These are phyloP conservation scores for Pyrgus malvae DNA, from an alignment of 2,888 invertebrate genomes.

Conservation along the genomic window DNA sequence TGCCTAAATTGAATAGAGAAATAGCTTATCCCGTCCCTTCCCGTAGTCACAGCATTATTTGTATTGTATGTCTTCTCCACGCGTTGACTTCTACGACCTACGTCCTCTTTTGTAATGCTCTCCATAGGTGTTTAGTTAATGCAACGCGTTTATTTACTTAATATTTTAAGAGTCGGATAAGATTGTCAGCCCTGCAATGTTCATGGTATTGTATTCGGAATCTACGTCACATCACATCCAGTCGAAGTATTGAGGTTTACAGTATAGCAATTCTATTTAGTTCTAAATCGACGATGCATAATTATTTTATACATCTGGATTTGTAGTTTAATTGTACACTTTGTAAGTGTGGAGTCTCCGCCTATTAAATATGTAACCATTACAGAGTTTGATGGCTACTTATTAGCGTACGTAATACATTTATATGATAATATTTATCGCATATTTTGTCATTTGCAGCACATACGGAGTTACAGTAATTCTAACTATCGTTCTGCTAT, in stretches of 20 bases:
- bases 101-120: slow-evolving; percentile 28
- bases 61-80: slow-evolving; percentile 51
- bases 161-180: slow-evolving; percentile 22
- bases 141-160: slow-evolving; percentile 23
- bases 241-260: slow-evolving; percentile 49
- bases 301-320: slow-evolving; percentile 76
- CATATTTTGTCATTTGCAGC: slow-evolving; percentile 50
- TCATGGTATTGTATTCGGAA: slow-evolving; percentile 59
- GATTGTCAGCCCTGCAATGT: slow-evolving; percentile 54
- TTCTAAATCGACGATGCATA: slow-evolving; percentile 74
- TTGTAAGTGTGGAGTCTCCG: slow-evolving; percentile 79
- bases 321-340: slow-evolving; percentile 80
- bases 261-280: slow-evolving; percentile 65
- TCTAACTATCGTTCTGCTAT: slow-evolving; percentile 11
- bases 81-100: slow-evolving; percentile 17
- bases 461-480: slow-evolving; percentile 45
- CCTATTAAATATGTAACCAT: slow-evolving; percentile 80
- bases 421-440: slow-evolving; percentile 66
- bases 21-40: slow-evolving; percentile 36
- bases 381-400: slow-evolving; percentile 74
- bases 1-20: slow-evolving; percentile 45
- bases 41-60: slow-evolving; percentile 29
- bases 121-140: slow-evolving; percentile 32
- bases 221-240: slow-evolving; percentile 73
- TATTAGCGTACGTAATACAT: slow-evolving; percentile 73